phyloP scores from a whole-genome alignment of 2,797 vertebrate species.

The Sphenodon punctatus region DNA sequence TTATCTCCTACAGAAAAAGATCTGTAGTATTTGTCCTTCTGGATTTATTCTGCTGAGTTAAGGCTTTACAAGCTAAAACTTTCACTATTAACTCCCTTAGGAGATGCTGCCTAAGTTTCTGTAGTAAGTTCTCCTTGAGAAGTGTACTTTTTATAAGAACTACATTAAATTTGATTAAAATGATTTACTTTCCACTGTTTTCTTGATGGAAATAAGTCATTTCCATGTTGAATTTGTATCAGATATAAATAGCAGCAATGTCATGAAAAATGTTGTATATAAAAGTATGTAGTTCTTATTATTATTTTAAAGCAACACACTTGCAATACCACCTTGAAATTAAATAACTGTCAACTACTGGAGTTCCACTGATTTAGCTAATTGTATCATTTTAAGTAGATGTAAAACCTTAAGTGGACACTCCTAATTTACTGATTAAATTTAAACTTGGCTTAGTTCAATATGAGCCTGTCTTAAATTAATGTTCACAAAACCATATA shows the following conservation, averaged over 20 bases:
- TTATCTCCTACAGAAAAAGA: neutral
- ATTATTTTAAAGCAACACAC: too few species aligned
- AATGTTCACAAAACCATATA: neutral
- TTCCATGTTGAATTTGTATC: neutral
- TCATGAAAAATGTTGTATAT: neutral
- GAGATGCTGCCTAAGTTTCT: neutral
- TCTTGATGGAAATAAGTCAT: too few species aligned
- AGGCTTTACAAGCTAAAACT: neutral
- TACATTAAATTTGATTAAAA: neutral
- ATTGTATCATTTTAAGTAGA: neutral
- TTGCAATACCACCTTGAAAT: too few species aligned
- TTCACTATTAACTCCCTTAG: neutral
- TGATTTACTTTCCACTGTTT: neutral
- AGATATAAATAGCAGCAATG: neutral
- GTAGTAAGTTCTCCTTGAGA: neutral
- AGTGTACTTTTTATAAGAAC: neutral
- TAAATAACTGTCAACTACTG: neutral
- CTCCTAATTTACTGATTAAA: neutral
- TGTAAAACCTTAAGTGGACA: neutral
- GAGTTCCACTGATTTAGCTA: neutral
- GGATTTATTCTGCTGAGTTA: neutral
- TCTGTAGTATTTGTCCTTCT: neutral
- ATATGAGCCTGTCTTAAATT: neutral
- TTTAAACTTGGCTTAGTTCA: neutral
- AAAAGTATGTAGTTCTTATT: neutral